These are phyloP conservation scores for Troides oblongomaculatus DNA, from an alignment of 2,888 invertebrate species.

Conservation along the genomic window DNA sequence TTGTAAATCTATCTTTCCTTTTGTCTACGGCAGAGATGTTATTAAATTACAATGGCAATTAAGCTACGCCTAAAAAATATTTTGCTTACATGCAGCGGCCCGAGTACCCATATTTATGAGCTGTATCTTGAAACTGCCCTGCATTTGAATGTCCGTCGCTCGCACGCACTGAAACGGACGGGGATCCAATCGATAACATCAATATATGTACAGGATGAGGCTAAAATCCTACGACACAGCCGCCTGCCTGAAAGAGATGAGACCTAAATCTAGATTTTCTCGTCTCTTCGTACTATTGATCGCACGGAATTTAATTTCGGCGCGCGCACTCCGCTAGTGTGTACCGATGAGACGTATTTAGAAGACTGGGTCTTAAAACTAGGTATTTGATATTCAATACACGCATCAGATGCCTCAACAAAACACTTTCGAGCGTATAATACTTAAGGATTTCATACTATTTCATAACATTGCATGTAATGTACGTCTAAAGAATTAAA, in stretches of 20 bases:
- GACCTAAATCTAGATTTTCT: constrained; percentile 72
- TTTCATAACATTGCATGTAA: no score
- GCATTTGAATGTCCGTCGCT: constrained; percentile 74
- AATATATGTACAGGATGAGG: constrained; percentile 45
- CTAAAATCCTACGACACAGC: constrained; percentile 32
- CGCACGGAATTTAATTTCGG: constrained; percentile 40
- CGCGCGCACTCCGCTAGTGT: constrained; percentile 35
- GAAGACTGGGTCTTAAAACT: no score
- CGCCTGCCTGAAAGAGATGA: constrained; percentile 70
- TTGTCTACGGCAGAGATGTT: constrained; percentile 22
- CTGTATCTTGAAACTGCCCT: constrained; percentile 85
- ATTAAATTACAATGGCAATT: constrained; percentile 36
- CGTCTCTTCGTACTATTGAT: constrained; percentile 68
- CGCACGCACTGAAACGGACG: constrained; percentile 42
- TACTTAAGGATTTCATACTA: no score
- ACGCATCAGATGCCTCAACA: no score
- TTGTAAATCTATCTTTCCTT: constrained; percentile 23
- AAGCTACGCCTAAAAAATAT: constrained; percentile 38
- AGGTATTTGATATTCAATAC: no score
- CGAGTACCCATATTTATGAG: constrained; percentile 93
- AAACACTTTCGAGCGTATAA: no score
- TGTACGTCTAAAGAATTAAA: no score
- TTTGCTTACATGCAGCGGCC: constrained; percentile 93
- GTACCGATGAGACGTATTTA: neutral
- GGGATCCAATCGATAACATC: constrained; percentile 63